A percentile compares a stretch with the other conserved stretches of the same genome.
These are phyloP conservation scores for Zhuqinia jingwanae DNA, from an alignment of 2,888 invertebrate genomes.

Conservation along the genomic window DNA sequence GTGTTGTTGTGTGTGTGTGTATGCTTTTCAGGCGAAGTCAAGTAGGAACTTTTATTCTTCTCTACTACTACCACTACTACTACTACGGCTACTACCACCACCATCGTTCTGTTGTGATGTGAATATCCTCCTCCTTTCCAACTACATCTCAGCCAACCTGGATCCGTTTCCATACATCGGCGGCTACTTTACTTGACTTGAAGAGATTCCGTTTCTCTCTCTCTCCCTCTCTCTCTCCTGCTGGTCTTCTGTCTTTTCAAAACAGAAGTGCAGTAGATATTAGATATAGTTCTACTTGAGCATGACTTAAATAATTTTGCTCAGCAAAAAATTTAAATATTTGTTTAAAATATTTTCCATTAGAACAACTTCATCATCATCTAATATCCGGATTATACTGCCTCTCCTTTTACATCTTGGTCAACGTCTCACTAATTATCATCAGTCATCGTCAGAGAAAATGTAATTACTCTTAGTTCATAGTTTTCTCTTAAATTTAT, in stretches of 20 bases:
- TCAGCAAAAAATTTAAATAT: slow-evolving; percentile 32
- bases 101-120: slow-evolving; percentile 32
- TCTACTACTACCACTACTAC: slow-evolving; percentile 5
- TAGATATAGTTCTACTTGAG: neutral
- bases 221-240: slow-evolving; percentile 25
- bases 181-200: slow-evolving; percentile 60
- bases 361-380: slow-evolving; percentile 9
- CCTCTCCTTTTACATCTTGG: slow-evolving; percentile 4
- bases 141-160: slow-evolving; percentile 60
- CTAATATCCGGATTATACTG: slow-evolving; percentile 33
- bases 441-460: slow-evolving; percentile 9
- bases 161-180: slow-evolving; percentile 54
- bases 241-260: neutral
- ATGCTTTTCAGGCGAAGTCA: neutral
- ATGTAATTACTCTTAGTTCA: neutral
- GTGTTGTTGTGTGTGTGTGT: no score
- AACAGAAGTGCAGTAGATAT: slow-evolving; percentile 3
- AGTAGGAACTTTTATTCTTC: neutral
- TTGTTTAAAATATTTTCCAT: slow-evolving; percentile 29
- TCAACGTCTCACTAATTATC: slow-evolving; percentile 32
- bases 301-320: neutral
- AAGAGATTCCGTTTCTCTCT: slow-evolving; percentile 5
- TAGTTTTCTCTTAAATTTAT: no score
- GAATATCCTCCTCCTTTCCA: slow-evolving; percentile 57
- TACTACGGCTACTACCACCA: neutral